Conservation (phyloP, 2,888 invertebrate genomes). For the Zeuzera pyrina region DNA sequence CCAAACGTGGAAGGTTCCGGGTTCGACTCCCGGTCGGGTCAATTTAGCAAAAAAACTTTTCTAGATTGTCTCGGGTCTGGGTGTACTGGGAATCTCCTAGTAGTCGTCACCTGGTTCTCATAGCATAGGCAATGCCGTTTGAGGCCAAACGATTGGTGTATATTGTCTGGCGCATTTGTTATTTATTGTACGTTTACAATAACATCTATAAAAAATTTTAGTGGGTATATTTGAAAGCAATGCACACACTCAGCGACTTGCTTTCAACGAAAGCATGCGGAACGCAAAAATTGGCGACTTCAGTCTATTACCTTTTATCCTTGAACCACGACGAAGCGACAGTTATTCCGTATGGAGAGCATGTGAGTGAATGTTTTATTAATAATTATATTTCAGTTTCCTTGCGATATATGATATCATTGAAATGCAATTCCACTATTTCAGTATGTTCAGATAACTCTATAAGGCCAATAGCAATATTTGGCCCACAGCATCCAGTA, state of each 20-base stretch:
- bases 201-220: constrained; percentile 15
- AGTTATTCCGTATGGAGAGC: constrained; percentile 52
- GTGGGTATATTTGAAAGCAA: constrained; percentile 46
- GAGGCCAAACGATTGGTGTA: no score
- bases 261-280: constrained; percentile 50
- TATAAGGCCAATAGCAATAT: constrained; percentile 42
- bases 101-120: no score
- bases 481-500: constrained; percentile 52
- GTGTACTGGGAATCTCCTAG: no score
- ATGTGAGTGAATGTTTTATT: constrained; percentile 38
- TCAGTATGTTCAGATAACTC: constrained; percentile 41
- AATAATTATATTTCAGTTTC: constrained; percentile 4
- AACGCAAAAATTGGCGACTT: constrained; percentile 27
- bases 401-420: no score
- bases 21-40: no score
- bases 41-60: no score
- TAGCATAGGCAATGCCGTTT: no score
- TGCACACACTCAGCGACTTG: constrained; percentile 30
- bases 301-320: constrained; percentile 33
- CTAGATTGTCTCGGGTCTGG: no score
- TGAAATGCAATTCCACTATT: no score
- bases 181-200: constrained; percentile 3
- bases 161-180: no score
- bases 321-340: constrained; percentile 36
- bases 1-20: no score